Evolutionary conservation across 2,888 invertebrate genomes (phyloP), one percentile per base, ranked within the genome.

Genomic region (Omphaloscelis lunosa): DNA sequence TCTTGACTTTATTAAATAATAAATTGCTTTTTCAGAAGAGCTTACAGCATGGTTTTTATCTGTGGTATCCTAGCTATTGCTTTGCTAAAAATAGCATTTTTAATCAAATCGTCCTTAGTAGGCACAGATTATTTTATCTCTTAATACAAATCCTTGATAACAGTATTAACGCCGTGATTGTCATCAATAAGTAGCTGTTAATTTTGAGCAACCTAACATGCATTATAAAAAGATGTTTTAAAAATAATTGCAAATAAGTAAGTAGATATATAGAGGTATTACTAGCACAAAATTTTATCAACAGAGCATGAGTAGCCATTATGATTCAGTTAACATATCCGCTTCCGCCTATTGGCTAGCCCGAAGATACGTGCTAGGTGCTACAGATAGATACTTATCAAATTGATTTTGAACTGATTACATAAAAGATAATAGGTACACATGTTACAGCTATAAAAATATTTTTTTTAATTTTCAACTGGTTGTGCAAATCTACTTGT

Each of bases 391-490:
- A 48, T 58, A 63, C 63, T 58, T 77, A 78, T 66, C 78, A 51
- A 82, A 62, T 53, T 74, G 45, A 76, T 80, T 79, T 72, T 63
- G 20, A 56, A 41, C 48, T 73, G 71, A 70, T 79, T 79, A 83
- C 77, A 71, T 77, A 75, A 82, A 81, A 70, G 51, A 27, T 63
- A 34, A 41, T 27, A 80, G 6, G 9, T 51, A 51, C 23, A 23
- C 29, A 62, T 34, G 23, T 20, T 27, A 51, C 3, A 23, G 11
- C 1, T 34, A 9, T 9, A 56, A 34, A n/a, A 45, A 23, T 20
- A 29, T n/a, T n/a, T n/a, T n/a, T n/a, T n/a, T 27, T 23, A 15
- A 3, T 45, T 58, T 23, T 8, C 4, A 34, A 62, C 41, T 12
- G 5, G 27, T n/a, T 45, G 1, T 7, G n/a, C 2, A 68, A 23